phyloP scores from a whole-genome alignment of 2,888 invertebrate species.

The Epirrita christyi region DNA sequence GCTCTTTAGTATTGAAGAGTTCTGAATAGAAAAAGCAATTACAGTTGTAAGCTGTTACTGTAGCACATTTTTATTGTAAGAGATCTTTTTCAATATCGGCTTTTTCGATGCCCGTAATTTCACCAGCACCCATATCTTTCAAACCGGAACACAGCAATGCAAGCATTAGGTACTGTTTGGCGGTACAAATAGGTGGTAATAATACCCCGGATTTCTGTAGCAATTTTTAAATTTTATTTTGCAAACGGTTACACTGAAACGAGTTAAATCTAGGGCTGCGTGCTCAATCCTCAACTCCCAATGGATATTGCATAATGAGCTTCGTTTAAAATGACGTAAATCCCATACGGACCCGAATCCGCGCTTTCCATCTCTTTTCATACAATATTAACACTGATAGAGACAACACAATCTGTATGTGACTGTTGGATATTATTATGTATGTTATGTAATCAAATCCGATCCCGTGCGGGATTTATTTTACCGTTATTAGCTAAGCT shows the following conservation, averaged over 20 bases:
- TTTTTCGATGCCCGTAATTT: no score
- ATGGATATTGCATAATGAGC: conserved; percentile 11
- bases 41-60: no score
- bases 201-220: no score
- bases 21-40: neutral
- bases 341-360: neutral
- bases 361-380: conserved; percentile 12
- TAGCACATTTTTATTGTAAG: no score
- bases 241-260: neutral
- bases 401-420: conserved; percentile 6
- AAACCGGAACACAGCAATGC: no score
- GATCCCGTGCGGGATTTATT: conserved; percentile 6
- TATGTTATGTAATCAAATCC: conserved; percentile 9
- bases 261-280: neutral
- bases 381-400: conserved; percentile 13
- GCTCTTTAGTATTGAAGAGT: conserved; percentile 3
- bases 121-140: no score
- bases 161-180: no score
- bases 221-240: neutral
- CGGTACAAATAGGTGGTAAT: no score
- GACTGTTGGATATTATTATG: no score
- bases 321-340: conserved; percentile 13
- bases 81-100: no score
- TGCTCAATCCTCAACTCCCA: neutral
- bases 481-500: no score